Base-by-base conservation (phyloP, 1,140 invertebrate genomes). In the Caenorhabditis latens region DNA sequence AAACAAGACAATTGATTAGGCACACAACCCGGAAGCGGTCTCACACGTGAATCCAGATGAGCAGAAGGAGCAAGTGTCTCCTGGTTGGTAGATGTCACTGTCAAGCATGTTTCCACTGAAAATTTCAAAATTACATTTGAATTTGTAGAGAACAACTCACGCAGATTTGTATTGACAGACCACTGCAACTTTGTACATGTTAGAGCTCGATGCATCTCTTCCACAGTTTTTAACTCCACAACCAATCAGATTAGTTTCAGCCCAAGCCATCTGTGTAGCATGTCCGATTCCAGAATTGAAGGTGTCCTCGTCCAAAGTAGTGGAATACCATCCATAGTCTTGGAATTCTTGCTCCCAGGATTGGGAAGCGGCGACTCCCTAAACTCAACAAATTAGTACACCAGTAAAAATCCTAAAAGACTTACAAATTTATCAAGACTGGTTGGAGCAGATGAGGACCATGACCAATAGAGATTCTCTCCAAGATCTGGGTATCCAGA, bases 181-280 rank as follows among this genome's bases (percentile, higher is more conserved):
- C 19, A 67, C 32, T 4, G 32, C 6, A 19, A 67, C 42, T 6
- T 67, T 67, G 19, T 67, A 46, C 65, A 67, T 67, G 42, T 67
- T 67, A 4, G 14, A 16, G 2, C 7, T 42, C 6, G 32, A 16
- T 19, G 32, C 3, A 67, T 67, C 65, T 7, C 14, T 42, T 43
- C 65, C 65, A 19, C 65, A 67, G 13, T 43, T 46, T 40, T 67
- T 67, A 43, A 67, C 65, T 43, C 65, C 65, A 19, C 65, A 67
- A 14, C 65, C 65, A 24, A 67, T 19, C 42, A 43, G 21, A 19
- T 67, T 43, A 7, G 65, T 46, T 16, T 42, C 14, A 67, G 65
- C 32, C 65, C 65, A 67, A 9, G 42, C 65, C 65, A 67, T 67
- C 21, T 67, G 65, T 6, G 65, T 67, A 43, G 65, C 65, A 43